Evolutionary conservation across 2,888 invertebrate species (phyloP).

Genomic region (Chromoteleia sp.): DNA sequence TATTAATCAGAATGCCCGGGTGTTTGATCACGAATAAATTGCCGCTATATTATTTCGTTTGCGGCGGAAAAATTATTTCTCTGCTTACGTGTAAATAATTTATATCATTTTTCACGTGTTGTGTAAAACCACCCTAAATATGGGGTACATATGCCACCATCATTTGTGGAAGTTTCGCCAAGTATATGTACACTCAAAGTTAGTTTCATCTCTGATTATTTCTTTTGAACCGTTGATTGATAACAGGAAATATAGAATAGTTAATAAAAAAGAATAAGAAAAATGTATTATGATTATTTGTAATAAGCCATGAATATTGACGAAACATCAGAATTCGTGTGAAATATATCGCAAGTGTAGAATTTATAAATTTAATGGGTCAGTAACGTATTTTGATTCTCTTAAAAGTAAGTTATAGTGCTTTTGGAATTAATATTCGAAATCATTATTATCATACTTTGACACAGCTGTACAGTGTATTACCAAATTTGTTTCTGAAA

Average conservation of each 20-base stretch:
- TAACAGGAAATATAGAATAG: background rate
- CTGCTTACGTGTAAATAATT: conserved; percentile 47
- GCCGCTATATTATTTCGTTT: conserved; percentile 24
- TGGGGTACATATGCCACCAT: conserved; percentile 23
- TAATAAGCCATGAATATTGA: background rate
- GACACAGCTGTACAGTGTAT: too few species aligned
- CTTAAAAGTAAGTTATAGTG: too few species aligned
- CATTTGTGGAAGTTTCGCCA: conserved; percentile 52
- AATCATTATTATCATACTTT: too few species aligned
- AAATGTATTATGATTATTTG: background rate
- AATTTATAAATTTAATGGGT: too few species aligned
- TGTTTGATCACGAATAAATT: conserved; percentile 36
- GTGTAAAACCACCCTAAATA: conserved; percentile 33
- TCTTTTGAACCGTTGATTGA: conserved; percentile 35
- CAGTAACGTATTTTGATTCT: too few species aligned
- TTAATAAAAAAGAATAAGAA: conserved; percentile 4
- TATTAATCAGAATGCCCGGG: conserved; percentile 12
- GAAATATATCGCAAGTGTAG: too few species aligned
- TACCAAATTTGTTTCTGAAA: too few species aligned
- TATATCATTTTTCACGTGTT: conserved; percentile 42
- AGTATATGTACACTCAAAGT: too few species aligned
- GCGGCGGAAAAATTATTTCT: conserved; percentile 18
- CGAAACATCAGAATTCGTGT: background rate
- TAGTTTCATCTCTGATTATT: conserved; percentile 40
- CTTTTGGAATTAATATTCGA: too few species aligned